These are phyloP conservation scores for Penaeus monodon DNA, from an alignment of 2,888 invertebrate genomes.

Conservation along the genomic window DNA sequence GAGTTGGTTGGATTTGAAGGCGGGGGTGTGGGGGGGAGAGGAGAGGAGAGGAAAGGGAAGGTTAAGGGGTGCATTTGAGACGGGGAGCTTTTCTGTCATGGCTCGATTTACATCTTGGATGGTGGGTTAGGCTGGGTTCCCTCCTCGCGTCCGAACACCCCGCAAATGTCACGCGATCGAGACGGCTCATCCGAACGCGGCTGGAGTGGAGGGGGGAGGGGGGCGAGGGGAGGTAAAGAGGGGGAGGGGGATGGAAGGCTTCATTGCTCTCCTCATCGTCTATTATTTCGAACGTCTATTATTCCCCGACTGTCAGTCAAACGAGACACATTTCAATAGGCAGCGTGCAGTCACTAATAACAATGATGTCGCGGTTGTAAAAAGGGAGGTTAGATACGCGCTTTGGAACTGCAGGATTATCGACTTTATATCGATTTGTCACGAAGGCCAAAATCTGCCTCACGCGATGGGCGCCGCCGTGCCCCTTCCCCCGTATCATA, in stretches of 20 bases:
- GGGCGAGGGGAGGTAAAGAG: background rate
- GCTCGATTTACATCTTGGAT: too few relatives aligned
- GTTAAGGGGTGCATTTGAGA: too few relatives aligned
- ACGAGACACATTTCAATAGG: conserved; percentile 56
- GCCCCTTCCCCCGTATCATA: background rate
- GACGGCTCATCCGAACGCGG: too few relatives aligned
- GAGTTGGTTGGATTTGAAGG: too few relatives aligned
- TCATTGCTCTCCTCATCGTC: conserved; percentile 42
- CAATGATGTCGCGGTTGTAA: conserved; percentile 20
- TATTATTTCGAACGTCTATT: conserved; percentile 53
- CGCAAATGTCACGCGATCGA: too few relatives aligned
- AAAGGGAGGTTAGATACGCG: conserved; percentile 18
- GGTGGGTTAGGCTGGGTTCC: too few relatives aligned
- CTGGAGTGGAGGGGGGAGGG: background rate
- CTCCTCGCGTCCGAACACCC: too few relatives aligned
- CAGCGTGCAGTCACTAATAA: conserved; percentile 60
- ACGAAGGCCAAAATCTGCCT: conserved; percentile 1
- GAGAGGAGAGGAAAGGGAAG: too few relatives aligned
- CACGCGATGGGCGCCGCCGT: background rate
- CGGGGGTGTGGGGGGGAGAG: too few relatives aligned
- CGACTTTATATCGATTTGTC: background rate
- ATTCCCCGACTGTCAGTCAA: conserved; percentile 58
- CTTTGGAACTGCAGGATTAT: background rate
- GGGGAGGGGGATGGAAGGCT: background rate
- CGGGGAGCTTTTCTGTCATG: too few relatives aligned